Percentiles rank a stretch among this genome's conserved stretches.
phyloP scores from a whole-genome alignment of 2,888 invertebrate species.

The Embidobia sp. region DNA sequence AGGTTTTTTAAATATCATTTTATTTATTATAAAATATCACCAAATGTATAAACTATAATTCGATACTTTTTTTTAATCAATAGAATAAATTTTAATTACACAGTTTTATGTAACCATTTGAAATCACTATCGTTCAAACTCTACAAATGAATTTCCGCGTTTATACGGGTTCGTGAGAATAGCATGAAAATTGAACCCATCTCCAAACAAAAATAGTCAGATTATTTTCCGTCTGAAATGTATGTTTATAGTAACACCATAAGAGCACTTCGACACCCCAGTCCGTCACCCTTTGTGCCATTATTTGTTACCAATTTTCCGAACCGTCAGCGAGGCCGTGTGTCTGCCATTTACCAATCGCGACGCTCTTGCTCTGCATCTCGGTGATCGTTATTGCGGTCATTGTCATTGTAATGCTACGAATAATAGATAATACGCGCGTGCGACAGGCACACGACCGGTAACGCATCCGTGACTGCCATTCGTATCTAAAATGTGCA shows the following conservation, averaged over 20 bases:
- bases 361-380: conserved; percentile 61
- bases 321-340: conserved; percentile 76
- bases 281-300: conserved; percentile 63
- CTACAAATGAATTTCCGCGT: too few relatives aligned
- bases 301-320: conserved; percentile 81
- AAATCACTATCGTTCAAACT: too few relatives aligned
- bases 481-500: conserved; percentile 34
- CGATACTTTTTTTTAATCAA: too few relatives aligned
- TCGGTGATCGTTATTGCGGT: conserved; percentile 75
- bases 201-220: conserved; percentile 19
- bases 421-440: conserved; percentile 74
- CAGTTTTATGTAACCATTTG: too few relatives aligned
- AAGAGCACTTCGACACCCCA: conserved; percentile 61
- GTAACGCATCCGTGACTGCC: conserved; percentile 67
- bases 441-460: conserved; percentile 72
- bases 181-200: conserved; percentile 1
- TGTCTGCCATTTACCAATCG: conserved; percentile 63
- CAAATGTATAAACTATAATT: too few relatives aligned
- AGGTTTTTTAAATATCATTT: too few relatives aligned
- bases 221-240: conserved; percentile 46
- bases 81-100: too few relatives aligned
- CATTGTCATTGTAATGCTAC: conserved; percentile 79
- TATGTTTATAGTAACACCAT: conserved; percentile 54
- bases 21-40: too few relatives aligned
- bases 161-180: not conserved